These are phyloP conservation scores for Drosophila lini DNA, from an alignment of 1,140 invertebrate genomes.

Conservation along the genomic window DNA sequence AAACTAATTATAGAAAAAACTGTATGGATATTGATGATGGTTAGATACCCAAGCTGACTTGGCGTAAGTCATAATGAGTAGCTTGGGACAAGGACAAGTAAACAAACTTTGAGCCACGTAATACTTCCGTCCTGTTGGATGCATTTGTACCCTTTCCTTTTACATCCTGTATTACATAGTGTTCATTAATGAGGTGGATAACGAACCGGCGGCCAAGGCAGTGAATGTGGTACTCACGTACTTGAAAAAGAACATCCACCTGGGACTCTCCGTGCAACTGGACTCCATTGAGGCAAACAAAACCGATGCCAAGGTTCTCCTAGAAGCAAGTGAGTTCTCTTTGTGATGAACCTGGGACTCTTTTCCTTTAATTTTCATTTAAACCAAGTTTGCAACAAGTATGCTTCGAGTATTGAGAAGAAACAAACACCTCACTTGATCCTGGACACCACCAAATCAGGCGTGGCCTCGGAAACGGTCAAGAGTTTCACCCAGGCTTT, in stretches of 20 bases:
- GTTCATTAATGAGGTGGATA: conserved; percentile 89
- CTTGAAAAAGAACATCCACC: conserved; percentile 87
- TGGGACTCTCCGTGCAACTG: conserved; percentile 88
- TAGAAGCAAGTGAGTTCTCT: conserved; percentile 86
- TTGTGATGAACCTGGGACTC: no score
- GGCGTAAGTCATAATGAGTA: conserved; percentile 8
- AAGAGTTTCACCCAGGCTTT: conserved; percentile 92
- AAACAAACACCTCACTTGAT: conserved; percentile 90
- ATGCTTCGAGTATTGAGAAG: conserved; percentile 87
- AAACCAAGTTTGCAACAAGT: conserved; percentile 88
- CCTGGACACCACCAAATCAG: conserved; percentile 91
- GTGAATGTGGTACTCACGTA: conserved; percentile 89
- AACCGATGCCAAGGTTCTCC: conserved; percentile 88
- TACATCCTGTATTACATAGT: conserved; percentile 85
- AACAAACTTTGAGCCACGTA: conserved; percentile 28
- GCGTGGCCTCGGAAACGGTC: conserved; percentile 91
- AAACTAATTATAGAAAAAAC: conserved; percentile 62
- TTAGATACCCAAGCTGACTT: conserved; percentile 3
- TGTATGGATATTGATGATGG: conserved; percentile 5
- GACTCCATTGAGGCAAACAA: conserved; percentile 87
- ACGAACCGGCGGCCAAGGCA: conserved; percentile 88
- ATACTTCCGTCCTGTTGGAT: conserved; percentile 21
- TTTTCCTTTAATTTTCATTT: background rate
- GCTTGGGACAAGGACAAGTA: conserved; percentile 8
- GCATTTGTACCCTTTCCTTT: background rate